These are phyloP conservation scores for Agrypnia vestita DNA, from an alignment of 1,140 invertebrate genomes.

Conservation along the genomic window DNA sequence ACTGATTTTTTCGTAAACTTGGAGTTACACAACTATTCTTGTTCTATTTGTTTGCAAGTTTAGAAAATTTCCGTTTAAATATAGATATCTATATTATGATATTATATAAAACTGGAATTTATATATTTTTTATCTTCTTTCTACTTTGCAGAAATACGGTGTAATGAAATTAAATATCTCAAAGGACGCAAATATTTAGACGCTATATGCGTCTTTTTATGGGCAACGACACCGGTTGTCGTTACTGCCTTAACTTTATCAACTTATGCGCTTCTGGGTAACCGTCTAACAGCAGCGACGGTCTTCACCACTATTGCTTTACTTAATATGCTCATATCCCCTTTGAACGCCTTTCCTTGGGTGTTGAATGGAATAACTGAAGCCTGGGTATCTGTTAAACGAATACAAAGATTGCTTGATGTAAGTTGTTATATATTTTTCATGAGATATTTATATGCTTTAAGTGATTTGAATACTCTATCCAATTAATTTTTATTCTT, in stretches of 20 bases:
- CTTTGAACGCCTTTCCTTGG: slow-evolving; percentile 98
- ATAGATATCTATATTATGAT: no score
- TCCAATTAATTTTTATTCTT: no score
- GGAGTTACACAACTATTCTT: no score
- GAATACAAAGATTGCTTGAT: slow-evolving; percentile 84
- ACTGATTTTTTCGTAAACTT: no score
- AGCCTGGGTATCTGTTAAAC: slow-evolving; percentile 90
- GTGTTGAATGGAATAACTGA: slow-evolving; percentile 97
- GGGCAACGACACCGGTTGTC: slow-evolving; percentile 98
- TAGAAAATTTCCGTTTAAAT: no score
- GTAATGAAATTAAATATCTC: slow-evolving; percentile 84
- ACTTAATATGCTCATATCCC: slow-evolving; percentile 96
- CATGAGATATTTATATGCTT: neutral
- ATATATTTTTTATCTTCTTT: slow-evolving; percentile 17
- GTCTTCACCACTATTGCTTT: slow-evolving; percentile 96
- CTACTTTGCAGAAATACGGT: slow-evolving; percentile 74
- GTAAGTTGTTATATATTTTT: slow-evolving; percentile 68
- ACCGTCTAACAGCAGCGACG: slow-evolving; percentile 88
- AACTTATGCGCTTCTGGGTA: slow-evolving; percentile 89
- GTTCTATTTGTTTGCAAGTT: no score
- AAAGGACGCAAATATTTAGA: slow-evolving; percentile 95
- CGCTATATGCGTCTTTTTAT: slow-evolving; percentile 98
- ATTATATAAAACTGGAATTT: no score
- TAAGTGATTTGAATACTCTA: no score
- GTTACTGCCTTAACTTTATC: slow-evolving; percentile 94